Conservation (phyloP, 2,113 vertebrate genomes). For the Ancistrus triradiatus region DNA sequence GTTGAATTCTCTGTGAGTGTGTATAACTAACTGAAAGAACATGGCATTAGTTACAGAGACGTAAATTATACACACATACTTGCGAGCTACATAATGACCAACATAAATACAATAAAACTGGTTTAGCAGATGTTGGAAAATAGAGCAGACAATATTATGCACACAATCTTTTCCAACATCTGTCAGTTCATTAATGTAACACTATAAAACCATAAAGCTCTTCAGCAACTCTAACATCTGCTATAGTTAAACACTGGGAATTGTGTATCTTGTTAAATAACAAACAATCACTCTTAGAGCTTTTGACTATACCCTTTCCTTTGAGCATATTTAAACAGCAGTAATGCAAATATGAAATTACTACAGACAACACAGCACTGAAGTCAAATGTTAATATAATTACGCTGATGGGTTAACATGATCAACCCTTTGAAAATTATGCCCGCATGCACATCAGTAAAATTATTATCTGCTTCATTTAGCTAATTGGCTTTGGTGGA, state of each 20-base stretch:
- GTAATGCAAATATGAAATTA: slow-evolving; percentile 19
- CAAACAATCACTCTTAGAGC: slow-evolving; percentile 1
- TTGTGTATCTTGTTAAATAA: slow-evolving; percentile 1
- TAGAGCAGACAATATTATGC: no score
- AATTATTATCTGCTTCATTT: slow-evolving; percentile 26
- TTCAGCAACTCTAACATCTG: no score
- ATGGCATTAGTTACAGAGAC: no score
- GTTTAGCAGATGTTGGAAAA: no score
- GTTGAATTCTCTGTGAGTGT: no score
- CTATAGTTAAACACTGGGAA: neutral
- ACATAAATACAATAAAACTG: no score
- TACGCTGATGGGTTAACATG: slow-evolving; percentile 17
- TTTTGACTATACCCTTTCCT: slow-evolving; percentile 7
- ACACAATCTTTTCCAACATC: no score
- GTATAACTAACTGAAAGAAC: no score
- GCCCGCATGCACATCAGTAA: slow-evolving; percentile 19
- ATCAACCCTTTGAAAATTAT: slow-evolving; percentile 25
- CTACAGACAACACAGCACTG: slow-evolving; percentile 18
- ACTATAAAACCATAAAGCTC: no score
- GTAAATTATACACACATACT: no score
- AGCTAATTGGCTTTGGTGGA: slow-evolving; percentile 17
- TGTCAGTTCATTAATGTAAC: no score
- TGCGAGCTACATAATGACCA: no score
- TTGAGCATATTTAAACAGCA: slow-evolving; percentile 15
- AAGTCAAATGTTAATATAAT: slow-evolving; percentile 36